phyloP scores from a whole-genome alignment of 2,888 invertebrate species.

The Chrysolina haemoptera region DNA sequence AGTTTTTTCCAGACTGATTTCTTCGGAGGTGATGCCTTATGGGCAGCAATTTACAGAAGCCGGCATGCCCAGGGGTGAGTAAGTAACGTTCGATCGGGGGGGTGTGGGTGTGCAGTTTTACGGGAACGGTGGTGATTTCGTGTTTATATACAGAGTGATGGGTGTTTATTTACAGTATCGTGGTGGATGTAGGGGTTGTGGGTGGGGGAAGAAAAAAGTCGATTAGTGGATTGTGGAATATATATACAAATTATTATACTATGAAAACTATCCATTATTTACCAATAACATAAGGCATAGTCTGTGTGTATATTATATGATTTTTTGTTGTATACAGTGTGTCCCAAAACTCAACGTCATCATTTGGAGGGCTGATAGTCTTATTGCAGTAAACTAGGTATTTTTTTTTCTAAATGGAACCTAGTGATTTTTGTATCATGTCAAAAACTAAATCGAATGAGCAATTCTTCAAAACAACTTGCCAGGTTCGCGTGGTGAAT shows the following conservation, averaged over 20 bases:
- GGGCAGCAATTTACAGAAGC: conserved; percentile 63
- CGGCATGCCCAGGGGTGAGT: conserved; percentile 52
- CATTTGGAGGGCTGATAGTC: too few relatives aligned
- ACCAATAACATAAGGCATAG: too few relatives aligned
- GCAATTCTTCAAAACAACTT: too few relatives aligned
- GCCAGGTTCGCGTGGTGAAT: too few relatives aligned
- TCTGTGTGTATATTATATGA: too few relatives aligned
- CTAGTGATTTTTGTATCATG: too few relatives aligned
- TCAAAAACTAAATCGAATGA: too few relatives aligned
- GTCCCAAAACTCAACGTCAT: too few relatives aligned
- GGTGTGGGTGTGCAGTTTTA: conserved; percentile 27
- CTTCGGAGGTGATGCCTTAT: conserved; percentile 61
- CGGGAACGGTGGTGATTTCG: conserved; percentile 31
- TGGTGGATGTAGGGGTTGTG: conserved; percentile 27
- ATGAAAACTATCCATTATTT: too few relatives aligned
- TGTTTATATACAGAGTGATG: conserved; percentile 37
- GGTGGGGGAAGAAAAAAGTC: conserved; percentile 38
- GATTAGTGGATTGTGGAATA: conserved; percentile 4
- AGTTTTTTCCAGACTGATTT: conserved; percentile 79
- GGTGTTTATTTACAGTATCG: conserved; percentile 36
- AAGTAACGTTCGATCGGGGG: neutral
- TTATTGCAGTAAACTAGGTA: too few relatives aligned
- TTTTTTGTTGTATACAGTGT: too few relatives aligned
- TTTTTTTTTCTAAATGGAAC: too few relatives aligned
- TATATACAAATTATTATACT: neutral